Base-by-base conservation (phyloP, 2,888 invertebrate genomes). In the Caenorhabditis macrosperma region DNA sequence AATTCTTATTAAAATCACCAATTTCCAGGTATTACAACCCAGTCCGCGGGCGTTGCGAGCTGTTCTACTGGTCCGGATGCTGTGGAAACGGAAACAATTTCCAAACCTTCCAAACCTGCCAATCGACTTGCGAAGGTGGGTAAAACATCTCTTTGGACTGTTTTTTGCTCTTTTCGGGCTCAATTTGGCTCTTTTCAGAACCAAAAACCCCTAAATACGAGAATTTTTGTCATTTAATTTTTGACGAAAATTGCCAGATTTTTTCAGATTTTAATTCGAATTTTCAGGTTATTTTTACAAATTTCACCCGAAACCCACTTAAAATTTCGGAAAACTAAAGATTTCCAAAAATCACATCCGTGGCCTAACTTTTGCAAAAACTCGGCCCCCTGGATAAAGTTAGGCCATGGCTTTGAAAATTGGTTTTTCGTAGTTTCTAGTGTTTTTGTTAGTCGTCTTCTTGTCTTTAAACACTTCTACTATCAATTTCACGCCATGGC, bases 41-140 rank as follows among this genome's bases (percentile, higher is more conserved):
- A 12, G 84, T 82, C 2, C 85, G 89, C 9, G 79, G 82, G 46
- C 86, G 88, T 26, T 91, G 91, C 76, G 90, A 91, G 71, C 83
- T 90, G 22, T 91, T 91, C 83, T 90, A 91, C 78, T 91, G 91
- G 88, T 88, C 88, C 6, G 91, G 91, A 26, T 91, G 91, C 78
- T 91, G 88, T 76, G 89, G 88, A 69, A 90, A 90, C 78, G 86
- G 85, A 72, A 90, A 90, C 85, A 90, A 90, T 83, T 90, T 90
- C 86, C 87, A 88, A 54, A 88, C 88, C 20, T 88, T 87, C 84
- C 88, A 91, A 60, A 79, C 84, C 12, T 90, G 90, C 59, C 88
- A 90, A 74, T 81, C 85, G 35, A 69, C 86, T 26, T 90, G 90
- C 67, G 90, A 90, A 88, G 89, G 90, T 90, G 54, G 67, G 71